A percentile compares a stretch with the other conserved stretches of the same genome.
These are phyloP conservation scores for Microdon myrmicae DNA, from an alignment of 2,888 invertebrate species.

Conservation along the genomic window DNA sequence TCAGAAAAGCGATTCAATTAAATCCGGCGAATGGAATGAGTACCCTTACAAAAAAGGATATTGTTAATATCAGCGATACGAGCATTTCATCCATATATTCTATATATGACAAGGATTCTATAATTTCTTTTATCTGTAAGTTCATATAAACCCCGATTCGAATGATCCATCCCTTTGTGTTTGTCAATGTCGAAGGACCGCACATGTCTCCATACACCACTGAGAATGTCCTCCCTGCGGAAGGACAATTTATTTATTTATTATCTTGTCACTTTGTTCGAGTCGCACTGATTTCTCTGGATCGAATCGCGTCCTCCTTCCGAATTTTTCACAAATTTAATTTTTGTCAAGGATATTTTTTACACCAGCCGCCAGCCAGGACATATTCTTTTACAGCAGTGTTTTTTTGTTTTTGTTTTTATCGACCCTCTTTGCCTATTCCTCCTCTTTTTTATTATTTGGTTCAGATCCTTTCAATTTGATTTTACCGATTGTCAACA, in stretches of 20 bases:
- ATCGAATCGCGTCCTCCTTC: conserved; percentile 14
- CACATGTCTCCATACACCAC: conserved; percentile 14
- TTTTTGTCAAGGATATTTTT: conserved; percentile 50
- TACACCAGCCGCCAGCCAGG: conserved; percentile 37
- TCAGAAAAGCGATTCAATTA: conserved; percentile 62
- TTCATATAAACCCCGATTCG: conserved; percentile 26
- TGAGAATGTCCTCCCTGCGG: conserved; percentile 28
- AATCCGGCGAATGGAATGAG: conserved; percentile 60
- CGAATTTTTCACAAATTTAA: conserved; percentile 47
- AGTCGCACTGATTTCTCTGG: conserved; percentile 27
- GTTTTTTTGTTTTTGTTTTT: background rate
- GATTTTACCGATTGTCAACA: conserved; percentile 49
- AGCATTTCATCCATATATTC: background rate
- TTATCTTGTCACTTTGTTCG: conserved; percentile 50
- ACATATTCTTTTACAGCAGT: background rate
- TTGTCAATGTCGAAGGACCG: conserved; percentile 27
- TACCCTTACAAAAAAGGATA: conserved; percentile 32
- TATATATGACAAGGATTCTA: conserved; percentile 65
- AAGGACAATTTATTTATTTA: conserved; percentile 52
- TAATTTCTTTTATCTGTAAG: conserved; percentile 44
- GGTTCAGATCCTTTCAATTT: conserved; percentile 29
- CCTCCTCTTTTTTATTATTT: conserved; percentile 1
- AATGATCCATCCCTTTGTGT: conserved; percentile 9
- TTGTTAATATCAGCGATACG: conserved; percentile 11
- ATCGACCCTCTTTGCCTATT: background rate